Evolutionary conservation across 2,797 vertebrate species (phyloP), one percentile per base, ranked within the genome.

Genomic region (Morus bassanus): DNA sequence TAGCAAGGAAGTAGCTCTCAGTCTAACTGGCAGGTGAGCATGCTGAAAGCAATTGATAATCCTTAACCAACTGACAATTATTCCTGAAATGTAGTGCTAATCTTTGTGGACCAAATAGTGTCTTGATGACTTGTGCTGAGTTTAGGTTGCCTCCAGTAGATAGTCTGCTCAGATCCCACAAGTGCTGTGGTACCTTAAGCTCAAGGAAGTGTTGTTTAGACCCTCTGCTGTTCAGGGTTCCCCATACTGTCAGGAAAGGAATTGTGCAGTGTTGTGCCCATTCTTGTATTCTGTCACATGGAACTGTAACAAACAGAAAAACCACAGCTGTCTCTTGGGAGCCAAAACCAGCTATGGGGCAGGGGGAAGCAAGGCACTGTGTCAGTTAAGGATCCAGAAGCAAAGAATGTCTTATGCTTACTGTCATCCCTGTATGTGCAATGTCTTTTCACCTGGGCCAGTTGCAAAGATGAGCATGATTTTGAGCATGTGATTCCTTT

Each of bases 341-440:
- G 10, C 31, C 28, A 37, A 77, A 35, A 65, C 18, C 12, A 56
- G 0, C 13, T 68, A 9, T 10, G 4, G 11, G 10, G 31, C 45
- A 60, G 22, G 13, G 41, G 13, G n/a, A 83, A 39, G 24, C 48
- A 88, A 79, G 33, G 13, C 9, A 25, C 24, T 27, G 3, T 39
- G 11, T 77, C 46, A 45, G 15, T n/a, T 75, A 33, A 61, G 41
- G 39, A 70, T 73, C 27, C n/a, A 84, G 69, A 94, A 69, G 39
- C 2, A 0, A 3, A 61, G 23, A 59, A 56, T 1, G 0, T 64
- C 30, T 61, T 89, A 10, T 2, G 6, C 46, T 69, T 73, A 21
- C 16, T 60, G 45, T 74, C 33, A 61, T 69, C 19, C 37, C 60
- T 61, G 7, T 51, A 13, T 0, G 0, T 50, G 13, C 22, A 14